A percentile compares a stretch with the other conserved stretches of the same genome.
phyloP scores from a whole-genome alignment of 2,797 vertebrate genomes.

The Simalia tracyae region DNA sequence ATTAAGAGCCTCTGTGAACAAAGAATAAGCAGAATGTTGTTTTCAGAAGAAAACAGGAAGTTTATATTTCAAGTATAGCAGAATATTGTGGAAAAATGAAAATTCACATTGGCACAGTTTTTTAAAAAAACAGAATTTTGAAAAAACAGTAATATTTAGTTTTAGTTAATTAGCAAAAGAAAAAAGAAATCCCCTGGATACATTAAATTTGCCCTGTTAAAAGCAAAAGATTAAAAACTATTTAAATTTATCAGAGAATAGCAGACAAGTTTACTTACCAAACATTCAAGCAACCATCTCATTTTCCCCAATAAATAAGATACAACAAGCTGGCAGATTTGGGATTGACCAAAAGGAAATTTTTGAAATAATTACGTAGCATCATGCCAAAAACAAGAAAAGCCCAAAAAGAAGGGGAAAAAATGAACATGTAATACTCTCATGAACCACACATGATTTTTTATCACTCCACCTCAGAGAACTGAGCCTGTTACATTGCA shows the following conservation, averaged over 20 bases:
- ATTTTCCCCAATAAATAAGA: slow-evolving; percentile 78
- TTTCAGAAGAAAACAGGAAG: slow-evolving; percentile 70
- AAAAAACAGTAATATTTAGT: slow-evolving; percentile 62
- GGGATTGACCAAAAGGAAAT: slow-evolving; percentile 78
- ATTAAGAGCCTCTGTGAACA: slow-evolving; percentile 62
- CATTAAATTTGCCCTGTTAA: slow-evolving; percentile 54
- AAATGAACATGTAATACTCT: slow-evolving; percentile 71
- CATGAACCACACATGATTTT: slow-evolving; percentile 76
- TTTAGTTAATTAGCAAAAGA: slow-evolving; percentile 49
- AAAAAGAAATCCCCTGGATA: slow-evolving; percentile 51
- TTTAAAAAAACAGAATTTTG: slow-evolving; percentile 53
- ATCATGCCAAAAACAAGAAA: slow-evolving; percentile 69
- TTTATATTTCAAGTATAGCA: slow-evolving; percentile 67
- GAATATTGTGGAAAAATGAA: slow-evolving; percentile 62
- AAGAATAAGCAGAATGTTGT: slow-evolving; percentile 61
- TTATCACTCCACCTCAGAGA: slow-evolving; percentile 71
- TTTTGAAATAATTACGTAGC: slow-evolving; percentile 76
- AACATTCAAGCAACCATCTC: slow-evolving; percentile 77
- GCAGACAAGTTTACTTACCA: slow-evolving; percentile 80
- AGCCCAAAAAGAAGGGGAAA: slow-evolving; percentile 16
- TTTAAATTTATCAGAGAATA: slow-evolving; percentile 73
- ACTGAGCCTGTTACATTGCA: slow-evolving; percentile 69
- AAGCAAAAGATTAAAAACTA: slow-evolving; percentile 72
- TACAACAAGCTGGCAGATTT: slow-evolving; percentile 80
- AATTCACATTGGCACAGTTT: slow-evolving; percentile 58